These are phyloP conservation scores for Brachionus koreanus DNA, from an alignment of 1,140 invertebrate genomes.

Conservation along the genomic window DNA sequence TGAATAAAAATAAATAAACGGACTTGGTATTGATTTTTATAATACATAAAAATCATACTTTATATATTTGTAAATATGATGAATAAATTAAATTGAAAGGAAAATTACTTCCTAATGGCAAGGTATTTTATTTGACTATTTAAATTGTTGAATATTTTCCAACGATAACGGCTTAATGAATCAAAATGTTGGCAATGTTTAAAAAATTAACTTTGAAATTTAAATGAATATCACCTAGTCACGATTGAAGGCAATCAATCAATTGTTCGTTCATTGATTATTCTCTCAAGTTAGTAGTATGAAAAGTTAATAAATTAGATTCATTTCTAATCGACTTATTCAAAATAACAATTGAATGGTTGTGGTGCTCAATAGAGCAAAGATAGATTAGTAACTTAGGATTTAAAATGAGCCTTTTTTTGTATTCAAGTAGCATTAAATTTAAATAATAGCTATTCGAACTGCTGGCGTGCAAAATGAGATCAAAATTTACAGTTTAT, in stretches of 20 bases:
- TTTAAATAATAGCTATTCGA: background rate
- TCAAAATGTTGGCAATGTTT: background rate
- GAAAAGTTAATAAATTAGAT: constrained; percentile 10
- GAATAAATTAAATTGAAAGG: constrained; percentile 15
- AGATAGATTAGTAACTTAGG: background rate
- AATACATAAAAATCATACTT: background rate
- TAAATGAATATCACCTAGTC: background rate
- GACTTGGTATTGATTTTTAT: background rate
- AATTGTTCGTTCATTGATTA: background rate
- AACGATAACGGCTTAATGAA: background rate
- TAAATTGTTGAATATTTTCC: background rate
- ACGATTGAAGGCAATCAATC: background rate
- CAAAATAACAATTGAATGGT: background rate
- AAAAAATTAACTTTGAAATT: background rate
- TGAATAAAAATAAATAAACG: background rate
- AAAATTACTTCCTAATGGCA: background rate
- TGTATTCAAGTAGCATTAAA: background rate
- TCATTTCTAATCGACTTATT: background rate
- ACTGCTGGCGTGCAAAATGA: background rate
- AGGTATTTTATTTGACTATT: constrained; percentile 16
- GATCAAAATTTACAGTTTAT: background rate
- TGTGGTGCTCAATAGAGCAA: background rate
- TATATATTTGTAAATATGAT: background rate
- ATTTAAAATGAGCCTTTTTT: background rate
- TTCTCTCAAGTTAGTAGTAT: background rate